These are phyloP conservation scores for Lethenteron reissneri DNA, from an alignment of 2,113 vertebrate genomes.

Conservation along the genomic window DNA sequence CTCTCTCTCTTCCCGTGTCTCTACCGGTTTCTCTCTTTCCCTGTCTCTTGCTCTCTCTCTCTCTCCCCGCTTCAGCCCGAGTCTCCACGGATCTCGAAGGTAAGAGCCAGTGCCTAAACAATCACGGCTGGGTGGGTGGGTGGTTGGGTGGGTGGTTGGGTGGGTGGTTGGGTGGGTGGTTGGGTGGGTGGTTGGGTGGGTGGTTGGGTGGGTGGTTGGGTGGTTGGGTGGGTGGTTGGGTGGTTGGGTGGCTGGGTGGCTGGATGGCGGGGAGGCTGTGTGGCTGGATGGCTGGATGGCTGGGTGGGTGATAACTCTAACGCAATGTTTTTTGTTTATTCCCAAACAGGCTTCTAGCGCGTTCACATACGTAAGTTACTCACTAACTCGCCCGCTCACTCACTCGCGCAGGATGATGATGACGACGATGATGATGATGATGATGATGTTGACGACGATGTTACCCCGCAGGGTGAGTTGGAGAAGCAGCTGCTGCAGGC, in stretches of 20 bases:
- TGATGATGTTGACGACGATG: no score
- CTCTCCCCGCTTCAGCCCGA: slow-evolving; percentile 16
- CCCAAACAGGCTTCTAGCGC: no score
- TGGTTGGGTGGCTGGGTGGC: neutral
- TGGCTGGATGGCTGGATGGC: no score
- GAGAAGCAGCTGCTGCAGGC: slow-evolving; percentile 3
- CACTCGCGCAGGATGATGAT: no score
- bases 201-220: neutral
- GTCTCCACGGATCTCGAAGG: slow-evolving; percentile 13
- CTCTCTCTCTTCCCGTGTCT: slow-evolving; percentile 3
- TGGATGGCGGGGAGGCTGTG: no score
- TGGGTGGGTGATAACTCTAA: no score
- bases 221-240: neutral
- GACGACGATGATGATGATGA: no score
- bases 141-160: neutral
- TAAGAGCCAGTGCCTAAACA: neutral
- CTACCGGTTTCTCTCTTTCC: slow-evolving; percentile 6
- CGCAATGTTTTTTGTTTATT: no score
- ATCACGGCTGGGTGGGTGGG: neutral
- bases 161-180: neutral
- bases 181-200: neutral
- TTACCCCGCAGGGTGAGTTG: neutral
- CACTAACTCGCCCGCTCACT: no score
- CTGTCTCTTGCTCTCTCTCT: neutral
- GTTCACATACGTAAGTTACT: no score